A percentile compares a stretch with the other conserved stretches of the same genome.
Conservation (phyloP, 2,113 vertebrate species). For the Scolopax mira region DNA sequence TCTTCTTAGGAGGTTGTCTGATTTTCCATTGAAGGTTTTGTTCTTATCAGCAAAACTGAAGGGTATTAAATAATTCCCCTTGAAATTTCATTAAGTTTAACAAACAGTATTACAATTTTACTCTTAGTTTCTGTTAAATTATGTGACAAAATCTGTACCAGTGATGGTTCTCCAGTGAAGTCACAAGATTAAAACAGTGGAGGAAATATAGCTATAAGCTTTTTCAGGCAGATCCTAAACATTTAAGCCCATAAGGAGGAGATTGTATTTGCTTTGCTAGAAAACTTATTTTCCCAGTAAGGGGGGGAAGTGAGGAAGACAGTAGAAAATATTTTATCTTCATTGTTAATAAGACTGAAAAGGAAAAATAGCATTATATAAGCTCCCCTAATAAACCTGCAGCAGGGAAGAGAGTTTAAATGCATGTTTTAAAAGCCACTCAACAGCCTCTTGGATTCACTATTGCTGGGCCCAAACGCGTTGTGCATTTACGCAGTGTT, state of each 20-base stretch:
- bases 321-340: neutral
- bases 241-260: neutral
- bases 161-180: neutral
- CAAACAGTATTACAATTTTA: neutral
- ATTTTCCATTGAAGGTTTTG: neutral
- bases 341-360: neutral
- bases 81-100: neutral
- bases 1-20: neutral
- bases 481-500: neutral
- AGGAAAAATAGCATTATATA: neutral
- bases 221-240: neutral
- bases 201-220: neutral
- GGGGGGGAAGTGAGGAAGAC: accelerated
- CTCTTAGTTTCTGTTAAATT: neutral
- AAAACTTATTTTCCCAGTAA: neutral
- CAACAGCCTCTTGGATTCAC: neutral
- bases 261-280: neutral
- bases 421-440: neutral
- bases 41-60: neutral
- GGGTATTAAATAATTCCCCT: neutral
- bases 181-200: neutral
- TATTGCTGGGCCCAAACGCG: neutral
- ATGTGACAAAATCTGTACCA: neutral
- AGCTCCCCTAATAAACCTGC: neutral
- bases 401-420: neutral